phyloP scores from a whole-genome alignment of 2,888 invertebrate species.

The Adelphocoris suturalis region DNA sequence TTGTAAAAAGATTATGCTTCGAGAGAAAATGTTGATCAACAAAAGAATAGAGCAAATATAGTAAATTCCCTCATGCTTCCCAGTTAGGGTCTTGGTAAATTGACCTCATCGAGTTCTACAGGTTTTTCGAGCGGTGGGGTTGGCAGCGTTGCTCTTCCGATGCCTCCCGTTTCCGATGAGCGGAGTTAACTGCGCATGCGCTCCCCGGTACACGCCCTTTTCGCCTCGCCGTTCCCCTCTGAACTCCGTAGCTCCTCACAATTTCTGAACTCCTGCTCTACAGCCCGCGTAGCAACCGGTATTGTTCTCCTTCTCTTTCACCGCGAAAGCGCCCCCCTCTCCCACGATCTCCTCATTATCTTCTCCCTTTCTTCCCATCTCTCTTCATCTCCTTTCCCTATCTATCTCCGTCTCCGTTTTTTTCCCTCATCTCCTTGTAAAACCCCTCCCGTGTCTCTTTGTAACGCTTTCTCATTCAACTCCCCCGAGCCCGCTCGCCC shows the following conservation, averaged over 20 bases:
- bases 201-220: constrained; percentile 13
- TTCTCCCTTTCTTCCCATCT: constrained; percentile 6
- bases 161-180: not conserved
- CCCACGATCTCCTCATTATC: not conserved
- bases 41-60: no score
- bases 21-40: no score
- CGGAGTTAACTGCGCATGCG: not conserved
- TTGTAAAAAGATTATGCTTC: no score
- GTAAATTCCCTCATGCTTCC: no score
- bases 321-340: not conserved
- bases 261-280: constrained; percentile 11
- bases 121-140: not conserved
- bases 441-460: not conserved
- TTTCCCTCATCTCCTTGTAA: not conserved
- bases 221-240: not conserved
- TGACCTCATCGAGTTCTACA: not conserved
- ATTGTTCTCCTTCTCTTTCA: constrained; percentile 57
- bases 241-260: constrained; percentile 45
- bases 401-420: not conserved
- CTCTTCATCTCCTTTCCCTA: not conserved
- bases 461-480: constrained; percentile 27
- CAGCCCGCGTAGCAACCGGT: constrained; percentile 53
- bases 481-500: not conserved
- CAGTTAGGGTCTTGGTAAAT: not conserved
- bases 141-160: not conserved